Evolutionary conservation across 2,113 vertebrate genomes (phyloP).

Genomic region (Serinus canaria): DNA sequence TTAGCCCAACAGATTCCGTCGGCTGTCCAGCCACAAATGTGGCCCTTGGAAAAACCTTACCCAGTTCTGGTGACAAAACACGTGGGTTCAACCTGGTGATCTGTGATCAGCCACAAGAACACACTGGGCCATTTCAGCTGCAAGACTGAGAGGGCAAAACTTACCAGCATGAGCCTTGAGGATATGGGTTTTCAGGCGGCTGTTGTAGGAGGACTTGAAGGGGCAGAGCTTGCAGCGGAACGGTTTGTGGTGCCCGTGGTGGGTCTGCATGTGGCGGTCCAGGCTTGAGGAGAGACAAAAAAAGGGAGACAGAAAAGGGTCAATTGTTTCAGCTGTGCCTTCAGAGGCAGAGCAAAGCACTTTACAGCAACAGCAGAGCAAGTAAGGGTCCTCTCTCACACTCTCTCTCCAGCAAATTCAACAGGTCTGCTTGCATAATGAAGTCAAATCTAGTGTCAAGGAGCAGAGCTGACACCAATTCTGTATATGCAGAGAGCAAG

Average conservation of each 20-base stretch:
- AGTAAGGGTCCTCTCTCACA: not conserved
- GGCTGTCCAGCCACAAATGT: not conserved
- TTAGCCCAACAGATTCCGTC: not conserved
- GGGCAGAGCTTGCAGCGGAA: slow-evolving; percentile 98
- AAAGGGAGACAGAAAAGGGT: not conserved
- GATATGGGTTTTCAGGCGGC: slow-evolving; percentile 95
- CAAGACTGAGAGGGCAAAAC: slow-evolving; percentile 25
- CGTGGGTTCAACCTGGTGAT: not conserved
- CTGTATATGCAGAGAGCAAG: not conserved
- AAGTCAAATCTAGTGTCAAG: not conserved
- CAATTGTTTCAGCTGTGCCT: not conserved
- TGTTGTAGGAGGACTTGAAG: slow-evolving; percentile 96
- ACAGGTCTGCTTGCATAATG: not conserved
- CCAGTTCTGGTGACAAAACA: not conserved
- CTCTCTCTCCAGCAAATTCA: not conserved
- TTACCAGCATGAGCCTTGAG: slow-evolving; percentile 95
- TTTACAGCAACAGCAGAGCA: not conserved
- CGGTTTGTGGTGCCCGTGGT: slow-evolving; percentile 96
- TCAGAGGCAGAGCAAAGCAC: not conserved
- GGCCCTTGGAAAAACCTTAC: slow-evolving; percentile 12
- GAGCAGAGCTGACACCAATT: not conserved
- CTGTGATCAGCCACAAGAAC: slow-evolving; percentile 1
- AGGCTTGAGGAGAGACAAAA: slow-evolving; percentile 73
- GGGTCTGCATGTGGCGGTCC: slow-evolving; percentile 97
- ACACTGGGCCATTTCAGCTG: not conserved